phyloP scores from a whole-genome alignment of 2,113 vertebrate species.

The Serilophus lunatus region DNA sequence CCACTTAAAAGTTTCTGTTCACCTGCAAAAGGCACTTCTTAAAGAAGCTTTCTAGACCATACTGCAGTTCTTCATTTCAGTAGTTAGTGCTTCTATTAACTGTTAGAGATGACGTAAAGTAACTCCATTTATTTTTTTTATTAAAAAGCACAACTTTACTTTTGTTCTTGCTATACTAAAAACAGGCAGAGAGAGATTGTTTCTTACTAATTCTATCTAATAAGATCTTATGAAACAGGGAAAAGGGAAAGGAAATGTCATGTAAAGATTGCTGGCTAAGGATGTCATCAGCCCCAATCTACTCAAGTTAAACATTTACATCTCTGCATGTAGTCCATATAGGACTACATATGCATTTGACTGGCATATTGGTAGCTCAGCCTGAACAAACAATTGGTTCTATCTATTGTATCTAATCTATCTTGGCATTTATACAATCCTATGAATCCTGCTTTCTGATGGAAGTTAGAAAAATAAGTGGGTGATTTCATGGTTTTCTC shows the following conservation, averaged over 20 bases:
- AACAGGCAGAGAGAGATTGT: background rate
- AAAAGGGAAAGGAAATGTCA: constrained; percentile 25
- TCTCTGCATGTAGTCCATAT: constrained; percentile 41
- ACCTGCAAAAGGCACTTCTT: background rate
- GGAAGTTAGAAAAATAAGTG: constrained; percentile 51
- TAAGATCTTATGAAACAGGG: background rate
- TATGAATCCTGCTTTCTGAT: constrained; percentile 36
- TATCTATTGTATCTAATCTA: constrained; percentile 52
- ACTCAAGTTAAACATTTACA: constrained; percentile 14
- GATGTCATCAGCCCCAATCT: background rate
- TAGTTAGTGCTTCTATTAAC: background rate
- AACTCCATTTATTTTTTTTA: background rate
- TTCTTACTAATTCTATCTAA: background rate
- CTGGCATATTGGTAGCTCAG: background rate
- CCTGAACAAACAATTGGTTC: constrained; percentile 42
- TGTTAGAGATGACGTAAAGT: background rate
- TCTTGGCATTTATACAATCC: constrained; percentile 55
- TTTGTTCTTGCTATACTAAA: background rate
- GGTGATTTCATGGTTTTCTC: constrained; percentile 59
- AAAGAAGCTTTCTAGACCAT: background rate
- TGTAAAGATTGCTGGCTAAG: background rate
- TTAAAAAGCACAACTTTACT: background rate
- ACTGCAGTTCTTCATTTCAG: background rate
- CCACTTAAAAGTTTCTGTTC: background rate
- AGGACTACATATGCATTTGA: constrained; percentile 29